Percentiles rank a stretch among this genome's conserved stretches.
Evolutionary conservation across 1,140 invertebrate genomes (phyloP).

Genomic region (Temnothorax longispinosus): DNA sequence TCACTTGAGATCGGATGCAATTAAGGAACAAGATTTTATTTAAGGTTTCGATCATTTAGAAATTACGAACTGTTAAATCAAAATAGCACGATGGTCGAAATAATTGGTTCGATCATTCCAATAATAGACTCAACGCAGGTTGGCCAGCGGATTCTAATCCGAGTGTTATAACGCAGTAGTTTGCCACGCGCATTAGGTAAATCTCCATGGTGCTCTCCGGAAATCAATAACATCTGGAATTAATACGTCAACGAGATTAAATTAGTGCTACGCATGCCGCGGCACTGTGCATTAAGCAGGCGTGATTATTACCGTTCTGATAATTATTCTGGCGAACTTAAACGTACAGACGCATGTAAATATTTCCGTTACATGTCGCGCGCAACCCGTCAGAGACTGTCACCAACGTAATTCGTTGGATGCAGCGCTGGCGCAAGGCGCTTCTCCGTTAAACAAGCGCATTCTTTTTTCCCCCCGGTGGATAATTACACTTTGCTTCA

Average conservation of each 20-base stretch:
- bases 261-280: not conserved
- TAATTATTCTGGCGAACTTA: not conserved
- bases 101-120: too few species aligned
- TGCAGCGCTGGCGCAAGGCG: not conserved
- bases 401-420: slow-evolving; percentile 1
- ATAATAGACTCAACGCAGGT: not conserved
- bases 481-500: not conserved
- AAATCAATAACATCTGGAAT: slow-evolving; percentile 44
- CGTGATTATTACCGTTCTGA: slow-evolving; percentile 5
- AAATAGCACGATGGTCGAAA: not conserved
- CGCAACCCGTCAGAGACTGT: slow-evolving; percentile 13
- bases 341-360: slow-evolving; percentile 16
- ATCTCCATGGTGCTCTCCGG: not conserved
- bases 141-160: not conserved
- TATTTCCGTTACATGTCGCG: slow-evolving; percentile 18
- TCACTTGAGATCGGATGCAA: not conserved
- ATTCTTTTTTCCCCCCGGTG: not conserved
- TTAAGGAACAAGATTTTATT: not conserved
- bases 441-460: not conserved
- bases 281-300: not conserved
- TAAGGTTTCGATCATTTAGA: not conserved
- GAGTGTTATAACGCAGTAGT: not conserved
- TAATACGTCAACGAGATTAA: not conserved
- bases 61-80: not conserved
- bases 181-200: not conserved